Conservation (phyloP, 2,113 vertebrate genomes). For the Clarias macrocephalus region DNA sequence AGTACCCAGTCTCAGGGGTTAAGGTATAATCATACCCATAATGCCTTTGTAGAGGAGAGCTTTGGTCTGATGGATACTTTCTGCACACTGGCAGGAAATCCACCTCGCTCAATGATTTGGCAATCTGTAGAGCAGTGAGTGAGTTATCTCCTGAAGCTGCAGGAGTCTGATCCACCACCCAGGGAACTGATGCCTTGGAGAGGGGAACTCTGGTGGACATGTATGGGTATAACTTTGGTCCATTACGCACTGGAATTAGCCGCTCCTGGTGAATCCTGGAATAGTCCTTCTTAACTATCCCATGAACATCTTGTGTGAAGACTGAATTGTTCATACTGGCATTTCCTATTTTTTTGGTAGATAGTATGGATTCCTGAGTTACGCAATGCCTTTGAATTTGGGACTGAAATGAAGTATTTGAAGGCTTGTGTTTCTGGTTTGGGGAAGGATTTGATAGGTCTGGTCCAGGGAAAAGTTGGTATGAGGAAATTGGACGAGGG, state of each 20-base stretch:
- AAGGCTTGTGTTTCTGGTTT: constrained; percentile 52
- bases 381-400: constrained; percentile 53
- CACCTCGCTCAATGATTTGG: constrained; percentile 74
- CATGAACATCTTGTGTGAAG: constrained; percentile 55
- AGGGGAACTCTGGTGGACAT: constrained; percentile 48
- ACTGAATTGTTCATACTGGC: constrained; percentile 67
- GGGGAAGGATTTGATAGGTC: constrained; percentile 56
- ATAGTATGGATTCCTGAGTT: constrained; percentile 58
- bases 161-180: constrained; percentile 59
- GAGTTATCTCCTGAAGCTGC: constrained; percentile 73
- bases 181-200: constrained; percentile 56
- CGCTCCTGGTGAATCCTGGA: constrained; percentile 59
- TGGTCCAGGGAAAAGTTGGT: constrained; percentile 76
- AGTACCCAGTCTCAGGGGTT: constrained; percentile 56
- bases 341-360: constrained; percentile 64
- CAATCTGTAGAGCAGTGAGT: constrained; percentile 74
- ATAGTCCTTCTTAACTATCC: constrained; percentile 58
- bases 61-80: constrained; percentile 52
- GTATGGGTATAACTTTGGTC: constrained; percentile 63
- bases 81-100: constrained; percentile 62
- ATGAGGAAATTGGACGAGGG: constrained; percentile 65
- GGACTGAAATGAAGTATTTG: constrained; percentile 59
- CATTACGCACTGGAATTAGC: constrained; percentile 39
- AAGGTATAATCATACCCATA: constrained; percentile 58
- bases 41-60: constrained; percentile 55